Conservation (phyloP, 2,797 vertebrate genomes). For the Delichon dasypus region DNA sequence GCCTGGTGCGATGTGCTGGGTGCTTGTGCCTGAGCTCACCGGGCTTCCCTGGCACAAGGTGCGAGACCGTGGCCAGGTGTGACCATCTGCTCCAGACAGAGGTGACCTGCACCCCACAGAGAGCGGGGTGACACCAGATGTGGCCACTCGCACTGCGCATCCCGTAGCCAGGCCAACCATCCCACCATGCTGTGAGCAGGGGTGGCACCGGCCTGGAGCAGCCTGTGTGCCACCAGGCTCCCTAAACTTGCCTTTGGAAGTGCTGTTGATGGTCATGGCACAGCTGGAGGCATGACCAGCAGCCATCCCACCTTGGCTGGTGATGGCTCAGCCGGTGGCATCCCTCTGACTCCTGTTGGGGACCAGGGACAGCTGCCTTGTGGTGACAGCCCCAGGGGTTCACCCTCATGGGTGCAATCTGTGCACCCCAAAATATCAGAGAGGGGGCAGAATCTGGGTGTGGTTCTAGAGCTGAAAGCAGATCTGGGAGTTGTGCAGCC, state of each 20-base stretch:
- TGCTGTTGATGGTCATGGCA: accelerated
- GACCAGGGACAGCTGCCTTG: not conserved
- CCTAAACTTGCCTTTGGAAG: not conserved
- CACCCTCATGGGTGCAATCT: not conserved
- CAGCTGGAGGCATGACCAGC: not conserved
- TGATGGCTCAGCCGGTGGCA: accelerated
- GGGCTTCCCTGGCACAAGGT: not conserved
- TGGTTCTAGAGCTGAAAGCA: not conserved
- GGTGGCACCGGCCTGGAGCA: accelerated
- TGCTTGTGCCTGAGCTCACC: not conserved
- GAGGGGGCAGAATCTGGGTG: not conserved
- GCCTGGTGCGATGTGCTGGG: not conserved
- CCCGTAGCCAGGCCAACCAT: not conserved
- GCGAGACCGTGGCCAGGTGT: accelerated
- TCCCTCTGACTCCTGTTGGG: accelerated
- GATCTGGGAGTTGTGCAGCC: not conserved
- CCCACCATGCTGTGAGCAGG: accelerated
- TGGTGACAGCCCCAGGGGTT: not conserved
- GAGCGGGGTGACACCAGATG: accelerated
- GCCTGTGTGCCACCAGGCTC: not conserved
- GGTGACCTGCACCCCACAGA: not conserved
- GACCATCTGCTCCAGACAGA: not conserved
- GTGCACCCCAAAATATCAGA: not conserved
- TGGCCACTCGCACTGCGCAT: accelerated
- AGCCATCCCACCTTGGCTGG: not conserved